Conservation (phyloP, 2,797 vertebrate genomes). For the Ambastaia sidthimunki region DNA sequence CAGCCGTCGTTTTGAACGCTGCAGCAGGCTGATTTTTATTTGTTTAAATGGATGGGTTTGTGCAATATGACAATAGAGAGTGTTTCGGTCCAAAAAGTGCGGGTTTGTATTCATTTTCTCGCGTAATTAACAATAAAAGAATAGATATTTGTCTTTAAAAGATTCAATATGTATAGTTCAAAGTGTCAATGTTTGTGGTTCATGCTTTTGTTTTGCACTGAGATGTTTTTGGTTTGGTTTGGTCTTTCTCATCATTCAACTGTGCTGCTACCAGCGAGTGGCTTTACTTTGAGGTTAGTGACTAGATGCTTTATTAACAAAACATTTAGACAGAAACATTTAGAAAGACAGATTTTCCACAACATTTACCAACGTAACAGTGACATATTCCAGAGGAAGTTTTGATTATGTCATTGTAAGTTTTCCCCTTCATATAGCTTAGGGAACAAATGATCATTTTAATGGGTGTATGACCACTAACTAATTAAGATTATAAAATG, state of each 20-base stretch:
- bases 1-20: background rate
- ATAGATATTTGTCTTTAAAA: constrained; percentile 36
- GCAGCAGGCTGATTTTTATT: constrained; percentile 15
- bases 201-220: constrained; percentile 24
- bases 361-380: constrained; percentile 11
- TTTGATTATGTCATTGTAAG: constrained; percentile 25
- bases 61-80: constrained; percentile 50
- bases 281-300: constrained; percentile 85
- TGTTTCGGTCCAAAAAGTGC: constrained; percentile 48
- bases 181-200: constrained; percentile 35
- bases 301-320: constrained; percentile 53
- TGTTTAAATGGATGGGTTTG: constrained; percentile 42
- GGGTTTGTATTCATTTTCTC: constrained; percentile 41
- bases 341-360: constrained; percentile 56
- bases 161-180: constrained; percentile 28
- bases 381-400: constrained; percentile 29
- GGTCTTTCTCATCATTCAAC: constrained; percentile 67
- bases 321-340: constrained; percentile 64
- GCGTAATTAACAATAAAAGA: constrained; percentile 35
- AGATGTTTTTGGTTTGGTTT: constrained; percentile 56
- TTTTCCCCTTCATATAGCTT: constrained; percentile 18
- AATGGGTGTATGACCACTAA: constrained; percentile 32
- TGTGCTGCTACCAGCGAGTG: constrained; percentile 94
- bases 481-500: constrained; percentile 33
- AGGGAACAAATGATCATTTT: constrained; percentile 3